Evolutionary conservation across 2,888 invertebrate genomes (phyloP), one percentile per base, ranked within the genome.

Genomic region (Chorisops tibialis): DNA sequence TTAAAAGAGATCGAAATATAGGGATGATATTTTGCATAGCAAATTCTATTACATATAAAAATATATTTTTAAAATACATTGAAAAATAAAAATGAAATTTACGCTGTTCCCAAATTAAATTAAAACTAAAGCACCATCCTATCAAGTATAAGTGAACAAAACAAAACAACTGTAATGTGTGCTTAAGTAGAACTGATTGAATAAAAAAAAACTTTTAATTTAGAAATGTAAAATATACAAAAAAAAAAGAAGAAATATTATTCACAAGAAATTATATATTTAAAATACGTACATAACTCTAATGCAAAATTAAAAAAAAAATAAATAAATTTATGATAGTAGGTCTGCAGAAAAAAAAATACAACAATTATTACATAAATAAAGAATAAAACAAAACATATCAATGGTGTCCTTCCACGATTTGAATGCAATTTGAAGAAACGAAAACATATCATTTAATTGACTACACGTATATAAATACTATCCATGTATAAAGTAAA

Each of bases 391-490:
- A 41, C 6, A 41, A 48, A 47, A 64, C 63, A 61, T 64, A 64
- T 61, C 63, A 64, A 51, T 45, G 43, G 61, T 61, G 61, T 58
- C 63, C 63, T 64, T 64, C 63, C 63, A 51, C 61, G 51, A 64
- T 19, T 39, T 14, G 50, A 22, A 50, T 50, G 30, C 30, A 43
- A 63, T 60, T 48, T 41, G 58, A 45, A 51, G 11, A 43, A 56
- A 56, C 56, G 56, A 56, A 45, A 38, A 56, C 56, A 56, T 56
- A 56, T 56, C 56, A 56, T 11, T n/a, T 35, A 45, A 56, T 30
- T 19, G 56, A 56, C 45, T 56, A 56, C 43, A 51, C 43, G n/a
- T 39, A 22, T 14, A 21, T 47, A 47, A 11, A 21, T 47, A 47
- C 21, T 47, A 47, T 22, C 21, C 7, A 22, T 54, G 52, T 54